These are phyloP conservation scores for Galerucella calmariensis DNA, from an alignment of 2,888 invertebrate species.

Conservation along the genomic window DNA sequence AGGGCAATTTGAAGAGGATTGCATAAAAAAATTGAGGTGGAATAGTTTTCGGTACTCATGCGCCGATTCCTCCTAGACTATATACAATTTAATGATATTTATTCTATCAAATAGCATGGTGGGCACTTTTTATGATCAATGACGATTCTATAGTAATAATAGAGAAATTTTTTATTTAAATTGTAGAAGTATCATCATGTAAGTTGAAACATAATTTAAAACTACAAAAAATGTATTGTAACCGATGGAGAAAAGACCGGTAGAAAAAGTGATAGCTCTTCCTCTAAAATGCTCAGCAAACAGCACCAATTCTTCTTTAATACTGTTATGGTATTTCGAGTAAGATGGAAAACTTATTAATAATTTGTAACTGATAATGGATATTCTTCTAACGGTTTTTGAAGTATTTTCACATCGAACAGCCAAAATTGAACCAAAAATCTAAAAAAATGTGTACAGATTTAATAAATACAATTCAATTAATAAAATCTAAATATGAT, in stretches of 20 bases:
- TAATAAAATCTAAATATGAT: neutral
- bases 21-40: no score
- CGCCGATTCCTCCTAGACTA: no score
- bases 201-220: slow-evolving; percentile 33
- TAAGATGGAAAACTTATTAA: slow-evolving; percentile 32
- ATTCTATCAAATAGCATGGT: no score
- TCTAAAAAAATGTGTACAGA: slow-evolving; percentile 1
- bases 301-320: slow-evolving; percentile 37
- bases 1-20: no score
- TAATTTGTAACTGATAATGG: slow-evolving; percentile 36
- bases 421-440: slow-evolving; percentile 32
- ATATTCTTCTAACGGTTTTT: slow-evolving; percentile 36
- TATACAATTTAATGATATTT: no score
- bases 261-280: slow-evolving; percentile 35
- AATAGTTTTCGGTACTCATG: no score
- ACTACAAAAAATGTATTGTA: slow-evolving; percentile 39
- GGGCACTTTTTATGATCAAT: no score
- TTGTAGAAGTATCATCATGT: slow-evolving; percentile 38
- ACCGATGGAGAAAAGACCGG: slow-evolving; percentile 40
- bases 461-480: neutral
- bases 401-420: slow-evolving; percentile 30
- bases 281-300: slow-evolving; percentile 38
- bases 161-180: slow-evolving; percentile 2
- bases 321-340: slow-evolving; percentile 17
- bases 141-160: neutral